These are phyloP conservation scores for Tetrax tetrax DNA, from an alignment of 2,113 vertebrate genomes.

Conservation along the genomic window DNA sequence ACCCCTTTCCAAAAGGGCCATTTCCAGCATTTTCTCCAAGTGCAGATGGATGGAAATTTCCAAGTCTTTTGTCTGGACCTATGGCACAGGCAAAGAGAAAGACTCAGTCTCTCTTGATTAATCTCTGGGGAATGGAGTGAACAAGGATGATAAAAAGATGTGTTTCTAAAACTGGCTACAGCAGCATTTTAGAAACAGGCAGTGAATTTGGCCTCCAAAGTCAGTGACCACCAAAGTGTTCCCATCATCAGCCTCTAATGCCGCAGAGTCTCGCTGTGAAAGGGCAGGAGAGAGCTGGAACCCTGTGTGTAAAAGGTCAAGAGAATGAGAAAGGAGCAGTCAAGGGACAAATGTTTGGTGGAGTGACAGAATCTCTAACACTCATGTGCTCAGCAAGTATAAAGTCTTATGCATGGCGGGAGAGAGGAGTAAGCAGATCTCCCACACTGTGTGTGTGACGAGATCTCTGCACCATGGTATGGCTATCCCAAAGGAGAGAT, in stretches of 20 bases:
- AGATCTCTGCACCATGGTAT: background rate
- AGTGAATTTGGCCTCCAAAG: background rate
- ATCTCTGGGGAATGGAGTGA: background rate
- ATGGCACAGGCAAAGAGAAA: background rate
- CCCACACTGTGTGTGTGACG: accelerated
- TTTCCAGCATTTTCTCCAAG: background rate
- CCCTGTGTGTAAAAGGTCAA: background rate
- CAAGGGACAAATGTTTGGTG: accelerated
- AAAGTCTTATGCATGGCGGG: accelerated
- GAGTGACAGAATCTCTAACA: accelerated
- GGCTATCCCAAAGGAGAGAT: background rate
- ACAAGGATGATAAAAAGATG: background rate
- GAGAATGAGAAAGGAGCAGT: background rate
- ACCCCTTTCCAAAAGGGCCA: conserved; percentile 5
- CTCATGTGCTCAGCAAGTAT: background rate
- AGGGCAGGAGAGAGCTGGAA: background rate
- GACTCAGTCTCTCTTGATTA: background rate
- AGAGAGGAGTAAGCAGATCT: background rate
- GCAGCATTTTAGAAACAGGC: background rate
- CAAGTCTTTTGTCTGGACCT: background rate
- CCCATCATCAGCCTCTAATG: background rate
- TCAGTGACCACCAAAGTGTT: background rate
- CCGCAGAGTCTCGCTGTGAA: background rate
- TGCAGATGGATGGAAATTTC: background rate
- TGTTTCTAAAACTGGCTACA: background rate